Evolutionary conservation across 2,888 invertebrate species (phyloP).

Genomic region (Protodeltote pygarga): DNA sequence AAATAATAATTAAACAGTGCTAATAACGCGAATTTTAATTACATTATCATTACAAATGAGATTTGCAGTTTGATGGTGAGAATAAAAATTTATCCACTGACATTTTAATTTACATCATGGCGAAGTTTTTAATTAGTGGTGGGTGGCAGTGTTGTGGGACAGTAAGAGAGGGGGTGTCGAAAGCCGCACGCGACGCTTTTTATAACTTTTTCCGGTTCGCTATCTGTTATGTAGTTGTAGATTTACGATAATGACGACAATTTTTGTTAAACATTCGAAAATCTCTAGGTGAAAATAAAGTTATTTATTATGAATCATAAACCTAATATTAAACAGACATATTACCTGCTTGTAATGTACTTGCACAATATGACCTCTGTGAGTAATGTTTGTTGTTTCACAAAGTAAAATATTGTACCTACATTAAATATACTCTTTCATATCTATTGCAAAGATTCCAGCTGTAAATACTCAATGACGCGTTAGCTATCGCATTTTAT

Average conservation of each 20-base stretch:
- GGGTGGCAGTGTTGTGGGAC: constrained; percentile 36
- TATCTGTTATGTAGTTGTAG: constrained; percentile 30
- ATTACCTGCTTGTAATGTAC: no score
- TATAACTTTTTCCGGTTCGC: constrained; percentile 49
- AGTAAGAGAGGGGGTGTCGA: constrained; percentile 16
- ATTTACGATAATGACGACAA: constrained; percentile 22
- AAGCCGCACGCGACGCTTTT: constrained; percentile 58
- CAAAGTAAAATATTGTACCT: no score
- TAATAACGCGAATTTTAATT: constrained; percentile 28
- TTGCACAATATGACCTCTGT: no score
- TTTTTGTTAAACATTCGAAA: constrained; percentile 10
- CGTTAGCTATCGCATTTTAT: constrained; percentile 7
- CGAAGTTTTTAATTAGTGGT: constrained; percentile 76
- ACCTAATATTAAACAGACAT: no score
- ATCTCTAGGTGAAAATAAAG: constrained; percentile 2
- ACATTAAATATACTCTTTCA: neutral
- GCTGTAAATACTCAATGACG: constrained; percentile 12
- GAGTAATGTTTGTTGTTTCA: no score
- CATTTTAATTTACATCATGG: constrained; percentile 67
- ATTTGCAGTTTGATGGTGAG: constrained; percentile 56
- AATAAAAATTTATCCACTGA: constrained; percentile 59
- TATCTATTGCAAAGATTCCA: constrained; percentile 1
- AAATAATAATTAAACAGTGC: constrained; percentile 18
- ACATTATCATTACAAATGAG: constrained; percentile 57
- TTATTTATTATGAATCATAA: neutral